Evolutionary conservation across 2,888 invertebrate genomes (phyloP), one percentile per base, ranked within the genome.

Genomic region (Drosophila leonis): DNA sequence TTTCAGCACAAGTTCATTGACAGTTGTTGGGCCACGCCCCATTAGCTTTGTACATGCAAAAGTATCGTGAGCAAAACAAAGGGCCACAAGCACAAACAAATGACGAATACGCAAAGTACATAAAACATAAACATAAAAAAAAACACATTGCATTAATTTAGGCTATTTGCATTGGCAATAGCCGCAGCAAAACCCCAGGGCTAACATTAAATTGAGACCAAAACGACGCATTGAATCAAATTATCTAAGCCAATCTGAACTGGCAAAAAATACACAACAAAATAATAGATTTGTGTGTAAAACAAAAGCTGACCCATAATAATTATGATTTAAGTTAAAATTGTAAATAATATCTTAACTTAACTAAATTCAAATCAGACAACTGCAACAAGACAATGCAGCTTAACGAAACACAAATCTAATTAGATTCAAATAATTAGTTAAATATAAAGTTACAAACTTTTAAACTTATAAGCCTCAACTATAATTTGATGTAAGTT

Each of bases 21-120:
- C 84, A 80, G 83, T 41, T 42, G 42, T 9, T 49, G 37, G n/a
- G 86, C 88, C 83, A 88, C 90, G 89, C 83, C 83, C 90, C 31
- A 44, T 49, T 18, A 10, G 31, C 31, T n/a, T 18, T 15, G 51
- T 13, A 61, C 67, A 68, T 62, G 60, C 65, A 65, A 71, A 80
- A 70, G 49, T 63, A 76, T 77, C 65, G 76, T 90, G 76, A 76
- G 65, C 77, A 74, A 80, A 90, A 79, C 65, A 82, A 68, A 73
- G 69, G 66, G 59, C 27, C 78, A 37, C 54, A 76, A 60, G 24
- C 52, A 75, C 37, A 44, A 57, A 60, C 56, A 74, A 74, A 67
- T 69, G 70, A 76, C 81, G 72, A 76, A 76, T 80, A 54, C 42
- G 48, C 39, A 62, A 71, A 44, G 65, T 63, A 59, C 56, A 68